phyloP scores from a whole-genome alignment of 2,888 invertebrate species.

The Drosophila robusta region DNA sequence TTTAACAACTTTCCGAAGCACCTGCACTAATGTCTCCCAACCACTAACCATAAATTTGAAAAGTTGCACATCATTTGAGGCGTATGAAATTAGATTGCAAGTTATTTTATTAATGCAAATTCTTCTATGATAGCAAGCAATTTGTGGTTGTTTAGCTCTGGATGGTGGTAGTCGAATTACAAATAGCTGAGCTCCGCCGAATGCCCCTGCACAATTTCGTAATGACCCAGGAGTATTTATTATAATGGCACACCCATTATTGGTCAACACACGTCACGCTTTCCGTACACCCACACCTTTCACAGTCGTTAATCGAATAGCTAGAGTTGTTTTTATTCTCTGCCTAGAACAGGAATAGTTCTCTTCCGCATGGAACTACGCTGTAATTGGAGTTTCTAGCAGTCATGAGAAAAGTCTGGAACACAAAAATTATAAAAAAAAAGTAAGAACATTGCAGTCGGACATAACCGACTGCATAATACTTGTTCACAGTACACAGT shows the following conservation, averaged over 20 bases:
- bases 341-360: slow-evolving; percentile 11
- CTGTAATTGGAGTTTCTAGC: slow-evolving; percentile 28
- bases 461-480: too few species aligned
- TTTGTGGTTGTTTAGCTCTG: slow-evolving; percentile 32
- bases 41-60: slow-evolving; percentile 23
- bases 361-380: slow-evolving; percentile 47
- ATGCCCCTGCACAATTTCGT: slow-evolving; percentile 25
- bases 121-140: slow-evolving; percentile 31
- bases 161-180: slow-evolving; percentile 20
- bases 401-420: slow-evolving; percentile 29
- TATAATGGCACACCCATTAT: slow-evolving; percentile 54
- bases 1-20: background rate
- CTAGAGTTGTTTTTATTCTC: slow-evolving; percentile 4
- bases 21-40: background rate
- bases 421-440: slow-evolving; percentile 4
- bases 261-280: slow-evolving; percentile 34
- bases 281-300: slow-evolving; percentile 17
- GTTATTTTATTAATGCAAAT: slow-evolving; percentile 47
- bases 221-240: slow-evolving; percentile 40
- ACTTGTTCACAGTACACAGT: too few species aligned
- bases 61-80: slow-evolving; percentile 27
- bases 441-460: too few species aligned
- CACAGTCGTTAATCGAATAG: slow-evolving; percentile 38
- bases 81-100: slow-evolving; percentile 24
- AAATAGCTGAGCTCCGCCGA: background rate